Evolutionary conservation across 2,797 vertebrate genomes (phyloP).

Genomic region (Rhinella marina): DNA sequence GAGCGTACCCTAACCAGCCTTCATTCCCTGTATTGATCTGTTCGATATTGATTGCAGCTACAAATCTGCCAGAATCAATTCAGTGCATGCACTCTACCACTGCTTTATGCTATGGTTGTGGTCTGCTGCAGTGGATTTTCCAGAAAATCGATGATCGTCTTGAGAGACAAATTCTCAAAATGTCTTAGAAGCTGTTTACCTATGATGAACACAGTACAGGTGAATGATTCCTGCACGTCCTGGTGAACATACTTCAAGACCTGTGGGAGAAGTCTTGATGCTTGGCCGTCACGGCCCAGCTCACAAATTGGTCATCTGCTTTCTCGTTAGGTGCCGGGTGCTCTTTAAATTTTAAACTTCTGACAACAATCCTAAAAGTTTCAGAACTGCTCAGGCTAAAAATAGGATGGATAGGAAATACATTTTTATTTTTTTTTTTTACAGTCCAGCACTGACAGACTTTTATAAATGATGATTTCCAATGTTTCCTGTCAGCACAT

Average conservation of each 20-base stretch:
- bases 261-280: background rate
- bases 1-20: background rate
- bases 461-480: constrained; percentile 42
- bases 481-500: constrained; percentile 41
- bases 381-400: background rate
- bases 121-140: background rate
- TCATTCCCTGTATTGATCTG: background rate
- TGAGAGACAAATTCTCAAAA: background rate
- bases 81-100: background rate
- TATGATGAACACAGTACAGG: background rate
- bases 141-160: background rate
- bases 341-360: constrained; percentile 22
- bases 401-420: background rate
- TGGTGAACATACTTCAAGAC: background rate
- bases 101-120: background rate
- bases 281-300: background rate
- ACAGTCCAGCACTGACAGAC: constrained; percentile 21
- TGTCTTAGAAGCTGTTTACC: background rate
- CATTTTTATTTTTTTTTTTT: constrained; percentile 1
- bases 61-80: background rate
- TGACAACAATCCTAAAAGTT: constrained; percentile 8
- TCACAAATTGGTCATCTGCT: background rate
- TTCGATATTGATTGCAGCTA: background rate
- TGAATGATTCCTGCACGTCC: background rate
- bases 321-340: background rate